These are phyloP conservation scores for Betta splendens DNA, from an alignment of 2,797 vertebrate genomes.

Conservation along the genomic window DNA sequence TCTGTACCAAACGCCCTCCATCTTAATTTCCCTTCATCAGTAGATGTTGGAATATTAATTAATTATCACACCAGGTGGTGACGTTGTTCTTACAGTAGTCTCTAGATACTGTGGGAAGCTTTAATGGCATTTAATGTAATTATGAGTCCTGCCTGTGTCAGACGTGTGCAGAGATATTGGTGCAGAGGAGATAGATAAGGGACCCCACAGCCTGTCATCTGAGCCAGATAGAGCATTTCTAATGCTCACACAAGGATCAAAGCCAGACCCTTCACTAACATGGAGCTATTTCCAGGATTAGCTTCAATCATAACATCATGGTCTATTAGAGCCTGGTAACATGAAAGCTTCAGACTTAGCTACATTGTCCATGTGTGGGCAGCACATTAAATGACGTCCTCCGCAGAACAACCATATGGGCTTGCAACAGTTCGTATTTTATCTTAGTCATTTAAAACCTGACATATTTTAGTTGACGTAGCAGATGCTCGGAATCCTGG, in stretches of 20 bases:
- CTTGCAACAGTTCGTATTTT: too few relatives aligned
- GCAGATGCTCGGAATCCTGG: too few relatives aligned
- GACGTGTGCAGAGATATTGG: slow-evolving; percentile 31
- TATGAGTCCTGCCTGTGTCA: slow-evolving; percentile 22
- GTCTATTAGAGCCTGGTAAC: slow-evolving; percentile 45
- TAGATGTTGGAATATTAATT: slow-evolving; percentile 15
- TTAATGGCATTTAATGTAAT: slow-evolving; percentile 23
- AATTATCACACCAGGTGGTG: slow-evolving; percentile 1
- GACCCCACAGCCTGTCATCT: slow-evolving; percentile 50
- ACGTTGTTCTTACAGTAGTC: not conserved
- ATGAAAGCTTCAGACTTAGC: slow-evolving; percentile 50
- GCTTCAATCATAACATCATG: slow-evolving; percentile 53
- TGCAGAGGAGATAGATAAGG: slow-evolving; percentile 37
- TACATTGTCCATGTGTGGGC: slow-evolving; percentile 31
- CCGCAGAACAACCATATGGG: slow-evolving; percentile 12
- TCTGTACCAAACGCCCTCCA: slow-evolving; percentile 11
- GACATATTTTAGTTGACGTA: too few relatives aligned
- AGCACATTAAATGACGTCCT: slow-evolving; percentile 43
- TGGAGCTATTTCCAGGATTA: slow-evolving; percentile 56
- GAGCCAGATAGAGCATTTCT: slow-evolving; percentile 56
- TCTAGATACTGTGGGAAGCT: not conserved
- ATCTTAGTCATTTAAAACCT: slow-evolving; percentile 8
- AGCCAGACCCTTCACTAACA: slow-evolving; percentile 57
- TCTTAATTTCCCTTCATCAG: slow-evolving; percentile 38
- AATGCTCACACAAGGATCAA: slow-evolving; percentile 70